Base-by-base conservation (phyloP, 2,797 vertebrate species). In the Hoplostethus mediterraneus region DNA sequence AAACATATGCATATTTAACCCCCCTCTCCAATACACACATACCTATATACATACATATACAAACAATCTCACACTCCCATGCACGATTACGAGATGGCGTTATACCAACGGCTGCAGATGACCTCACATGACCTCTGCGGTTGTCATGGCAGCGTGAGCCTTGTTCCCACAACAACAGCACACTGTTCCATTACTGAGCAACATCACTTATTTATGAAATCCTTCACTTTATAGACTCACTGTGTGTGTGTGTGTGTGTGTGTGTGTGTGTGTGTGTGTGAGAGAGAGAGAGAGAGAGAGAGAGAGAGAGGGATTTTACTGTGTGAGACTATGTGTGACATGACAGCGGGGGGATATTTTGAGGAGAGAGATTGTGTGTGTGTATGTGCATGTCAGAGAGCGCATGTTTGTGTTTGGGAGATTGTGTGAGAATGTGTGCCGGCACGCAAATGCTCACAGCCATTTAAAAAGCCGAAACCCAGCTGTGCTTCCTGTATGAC, bases 191-290 rank as follows among this genome's bases (percentile, higher is more conserved):
- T 86, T 82, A 83, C 77, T 53, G 65, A 67, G 53, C 59, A 56
- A 54, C 77, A 79, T 89, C 2, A 82, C 79, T 89, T 88, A 90
- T 89, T 87, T 49, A 88, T 89, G 21, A 75, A 76, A 72, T 31
- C 63, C 77, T 14, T 80, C 71, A 63, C 74, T 83, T 87, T 66
- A 79, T 71, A 65, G 65, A 42, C 45, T 52, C 14, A 13, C 28
- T 56, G 25, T 55, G 48, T 54, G 66, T 64, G n/a, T 71, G 49
- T 25, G 28, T 60, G 48, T 31, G 38, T 38, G n/a, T n/a, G n/a
- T n/a, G n/a, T 56, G 25, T 55, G 48, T 54, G 66, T 64, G n/a
- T 71, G 49, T 25, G 28, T 60, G 48, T 31, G 38, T 38, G n/a
- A 21, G n/a, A 16, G 16, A 36, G 5, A 36, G 33, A 36, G 33